Conservation (phyloP, 2,797 vertebrate genomes). For the Oreochromis grahami region DNA sequence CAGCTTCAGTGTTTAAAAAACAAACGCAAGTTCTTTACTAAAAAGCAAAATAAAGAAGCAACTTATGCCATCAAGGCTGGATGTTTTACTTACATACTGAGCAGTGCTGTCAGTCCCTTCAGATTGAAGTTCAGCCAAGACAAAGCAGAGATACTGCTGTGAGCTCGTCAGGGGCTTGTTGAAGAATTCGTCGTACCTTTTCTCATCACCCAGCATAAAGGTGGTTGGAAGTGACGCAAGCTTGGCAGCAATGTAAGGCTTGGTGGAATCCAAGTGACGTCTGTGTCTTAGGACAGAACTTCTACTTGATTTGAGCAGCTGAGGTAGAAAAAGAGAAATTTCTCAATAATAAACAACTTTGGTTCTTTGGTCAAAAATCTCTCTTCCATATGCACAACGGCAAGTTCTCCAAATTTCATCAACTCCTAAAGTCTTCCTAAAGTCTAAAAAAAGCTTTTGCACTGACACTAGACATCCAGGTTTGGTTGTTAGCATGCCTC, state of each 20-base stretch:
- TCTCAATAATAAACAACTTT: neutral
- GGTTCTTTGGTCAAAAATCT: neutral
- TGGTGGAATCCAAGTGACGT: constrained; percentile 81
- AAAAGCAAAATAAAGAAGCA: neutral
- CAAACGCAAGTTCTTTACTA: neutral
- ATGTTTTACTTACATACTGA: constrained; percentile 65
- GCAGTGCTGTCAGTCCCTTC: constrained; percentile 57
- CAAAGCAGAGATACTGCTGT: constrained; percentile 90
- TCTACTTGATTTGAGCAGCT: constrained; percentile 87
- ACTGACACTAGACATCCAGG: neutral
- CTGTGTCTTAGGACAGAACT: constrained; percentile 77
- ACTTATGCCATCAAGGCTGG: neutral
- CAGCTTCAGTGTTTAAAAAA: neutral
- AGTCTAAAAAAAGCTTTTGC: neutral
- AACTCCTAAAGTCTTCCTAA: neutral
- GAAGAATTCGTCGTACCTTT: constrained; percentile 88
- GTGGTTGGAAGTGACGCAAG: constrained; percentile 83
- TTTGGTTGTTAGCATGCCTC: neutral
- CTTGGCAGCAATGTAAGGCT: constrained; percentile 92
- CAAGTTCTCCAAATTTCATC: neutral
- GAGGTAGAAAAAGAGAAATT: neutral
- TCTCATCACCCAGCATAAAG: constrained; percentile 92
- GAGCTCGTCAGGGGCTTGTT: constrained; percentile 88
- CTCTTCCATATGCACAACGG: neutral
- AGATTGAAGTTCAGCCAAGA: constrained; percentile 87